A percentile compares a stretch with the other conserved stretches of the same genome.
Evolutionary conservation across 2,888 invertebrate genomes (phyloP).

Genomic region (Muscina levida): DNA sequence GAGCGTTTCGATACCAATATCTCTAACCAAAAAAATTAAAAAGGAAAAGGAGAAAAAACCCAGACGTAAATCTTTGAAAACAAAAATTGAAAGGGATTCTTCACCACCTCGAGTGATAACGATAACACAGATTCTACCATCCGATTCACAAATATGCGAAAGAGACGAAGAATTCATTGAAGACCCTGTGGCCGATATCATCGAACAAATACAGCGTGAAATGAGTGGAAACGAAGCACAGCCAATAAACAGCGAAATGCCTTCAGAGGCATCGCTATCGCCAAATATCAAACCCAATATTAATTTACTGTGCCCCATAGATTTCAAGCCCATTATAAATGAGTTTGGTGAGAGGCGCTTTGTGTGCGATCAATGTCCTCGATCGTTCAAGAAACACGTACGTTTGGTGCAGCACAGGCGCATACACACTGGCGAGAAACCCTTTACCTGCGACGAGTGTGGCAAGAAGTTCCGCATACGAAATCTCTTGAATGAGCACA

Average conservation of each 20-base stretch:
- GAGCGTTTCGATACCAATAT: too few relatives aligned
- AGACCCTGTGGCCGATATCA: constrained; percentile 57
- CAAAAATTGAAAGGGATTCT: constrained; percentile 41
- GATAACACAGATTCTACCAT: not conserved
- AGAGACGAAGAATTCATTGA: constrained; percentile 33
- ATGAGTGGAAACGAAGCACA: constrained; percentile 1
- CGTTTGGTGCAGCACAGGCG: constrained; percentile 76
- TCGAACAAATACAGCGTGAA: constrained; percentile 58
- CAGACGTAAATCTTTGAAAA: constrained; percentile 9
- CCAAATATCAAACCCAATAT: not conserved
- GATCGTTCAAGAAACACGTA: constrained; percentile 73
- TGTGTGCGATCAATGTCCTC: constrained; percentile 73
- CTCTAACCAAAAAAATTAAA: too few relatives aligned
- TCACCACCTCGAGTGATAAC: not conserved
- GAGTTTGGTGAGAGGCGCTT: constrained; percentile 58
- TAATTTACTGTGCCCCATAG: constrained; percentile 50
- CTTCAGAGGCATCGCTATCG: not conserved
- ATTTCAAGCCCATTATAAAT: constrained; percentile 67
- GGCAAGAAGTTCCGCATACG: constrained; percentile 76
- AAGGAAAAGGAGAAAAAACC: not conserved
- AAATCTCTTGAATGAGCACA: constrained; percentile 75
- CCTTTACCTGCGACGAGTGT: constrained; percentile 73
- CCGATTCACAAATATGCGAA: not conserved
- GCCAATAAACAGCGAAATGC: too few relatives aligned
- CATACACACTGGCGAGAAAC: constrained; percentile 78